These are phyloP conservation scores for Cheilosia pagana DNA, from an alignment of 2,888 invertebrate species.

Conservation along the genomic window DNA sequence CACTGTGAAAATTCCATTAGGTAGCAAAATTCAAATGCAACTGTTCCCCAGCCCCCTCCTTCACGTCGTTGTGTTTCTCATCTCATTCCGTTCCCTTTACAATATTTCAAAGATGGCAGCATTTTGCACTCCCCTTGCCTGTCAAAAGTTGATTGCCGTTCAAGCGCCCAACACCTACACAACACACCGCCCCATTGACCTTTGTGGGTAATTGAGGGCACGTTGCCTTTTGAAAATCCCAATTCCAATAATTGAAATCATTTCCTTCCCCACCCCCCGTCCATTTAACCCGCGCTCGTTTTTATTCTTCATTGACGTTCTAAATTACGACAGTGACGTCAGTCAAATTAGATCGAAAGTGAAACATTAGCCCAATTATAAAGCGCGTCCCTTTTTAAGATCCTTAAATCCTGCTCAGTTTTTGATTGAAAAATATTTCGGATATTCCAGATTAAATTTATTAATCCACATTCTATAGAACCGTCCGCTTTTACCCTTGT, in stretches of 20 bases:
- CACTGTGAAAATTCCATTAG: too few species aligned
- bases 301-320: not conserved
- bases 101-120: too few species aligned
- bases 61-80: too few species aligned
- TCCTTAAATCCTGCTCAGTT: slow-evolving; percentile 5
- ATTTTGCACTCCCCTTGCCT: too few species aligned
- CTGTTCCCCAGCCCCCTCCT: too few species aligned
- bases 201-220: too few species aligned
- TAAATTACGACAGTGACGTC: not conserved
- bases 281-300: not conserved
- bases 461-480: slow-evolving; percentile 8
- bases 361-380: slow-evolving; percentile 3
- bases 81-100: too few species aligned
- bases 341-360: not conserved
- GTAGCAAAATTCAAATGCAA: too few species aligned
- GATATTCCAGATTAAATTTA: slow-evolving; percentile 42
- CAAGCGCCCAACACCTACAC: too few species aligned
- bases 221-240: not conserved
- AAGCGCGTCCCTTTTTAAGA: not conserved
- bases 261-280: not conserved
- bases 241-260: not conserved
- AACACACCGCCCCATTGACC: too few species aligned
- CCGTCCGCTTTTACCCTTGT: not conserved
- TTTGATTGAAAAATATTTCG: slow-evolving; percentile 47
- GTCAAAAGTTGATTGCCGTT: too few species aligned